Percentiles rank a stretch among this genome's conserved stretches.
These are phyloP conservation scores for Scophthalmus maximus DNA, from an alignment of 2,113 vertebrate genomes.

Conservation along the genomic window DNA sequence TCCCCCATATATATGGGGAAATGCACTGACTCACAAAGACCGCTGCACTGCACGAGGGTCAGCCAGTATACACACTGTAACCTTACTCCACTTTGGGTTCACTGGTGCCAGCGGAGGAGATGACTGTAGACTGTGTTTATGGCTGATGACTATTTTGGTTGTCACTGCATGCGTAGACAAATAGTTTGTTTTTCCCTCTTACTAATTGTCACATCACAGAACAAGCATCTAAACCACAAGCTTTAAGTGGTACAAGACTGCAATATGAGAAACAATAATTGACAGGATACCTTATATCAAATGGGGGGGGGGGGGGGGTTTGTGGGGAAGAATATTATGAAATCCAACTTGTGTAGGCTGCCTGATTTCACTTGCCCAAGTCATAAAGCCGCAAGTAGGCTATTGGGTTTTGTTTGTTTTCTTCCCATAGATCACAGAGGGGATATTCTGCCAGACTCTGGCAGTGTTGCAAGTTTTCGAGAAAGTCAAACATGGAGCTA, in stretches of 20 bases:
- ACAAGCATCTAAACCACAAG: constrained; percentile 21
- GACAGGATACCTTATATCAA: constrained; percentile 17
- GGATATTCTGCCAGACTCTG: constrained; percentile 28
- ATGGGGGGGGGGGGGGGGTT: too few species aligned
- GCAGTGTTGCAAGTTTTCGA: background rate
- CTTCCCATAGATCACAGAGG: constrained; percentile 11
- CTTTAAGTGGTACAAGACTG: constrained; percentile 17
- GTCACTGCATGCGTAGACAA: constrained; percentile 12
- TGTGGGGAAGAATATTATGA: constrained; percentile 21
- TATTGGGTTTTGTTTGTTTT: constrained; percentile 15
- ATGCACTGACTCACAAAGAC: constrained; percentile 53
- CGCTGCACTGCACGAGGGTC: constrained; percentile 15
- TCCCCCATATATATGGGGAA: constrained; percentile 23
- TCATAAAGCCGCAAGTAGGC: constrained; percentile 13
- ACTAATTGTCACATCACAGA: constrained; percentile 34
- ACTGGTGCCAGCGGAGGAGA: constrained; percentile 35
- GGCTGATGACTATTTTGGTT: constrained; percentile 49
- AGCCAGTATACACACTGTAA: constrained; percentile 42
- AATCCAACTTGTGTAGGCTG: constrained; percentile 4
- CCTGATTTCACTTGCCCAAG: constrained; percentile 16
- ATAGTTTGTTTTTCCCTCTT: constrained; percentile 21
- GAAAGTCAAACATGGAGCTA: constrained; percentile 10
- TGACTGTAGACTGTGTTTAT: constrained; percentile 46
- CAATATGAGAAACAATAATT: constrained; percentile 25
- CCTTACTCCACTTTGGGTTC: constrained; percentile 13